Base-by-base conservation (phyloP, 2,888 invertebrate species). In the Synanthedon tipuliformis region DNA sequence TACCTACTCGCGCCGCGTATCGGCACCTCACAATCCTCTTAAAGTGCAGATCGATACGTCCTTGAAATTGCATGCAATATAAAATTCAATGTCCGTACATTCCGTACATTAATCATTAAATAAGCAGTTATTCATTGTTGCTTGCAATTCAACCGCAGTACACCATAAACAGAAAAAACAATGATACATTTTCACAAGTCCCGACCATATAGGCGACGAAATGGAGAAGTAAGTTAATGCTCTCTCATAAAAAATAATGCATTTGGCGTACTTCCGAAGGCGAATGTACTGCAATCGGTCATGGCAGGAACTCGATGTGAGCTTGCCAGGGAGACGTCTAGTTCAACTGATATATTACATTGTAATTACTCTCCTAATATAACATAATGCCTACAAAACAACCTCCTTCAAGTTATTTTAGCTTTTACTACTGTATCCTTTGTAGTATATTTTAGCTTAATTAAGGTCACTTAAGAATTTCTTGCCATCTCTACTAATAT, bases 221-320 rank as follows among this genome's bases (percentile, higher is more conserved):
- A 57, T 56, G 56, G 56, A 13, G 57, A 56, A 55, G 55, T 48
- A 34, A 50, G 51, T 48, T 56, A 54, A 53, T 55, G 53, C 51
- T 57, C 61, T 63, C 64, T 65, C 66, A 66, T 68, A 70, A 73
- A 45, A 68, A 69, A 67, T 70, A 68, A 71, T 68, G 66, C 67
- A 71, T 66, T 73, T 73, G 74, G 73, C 73, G 50, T 55, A 53
- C 55, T 61, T 60, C 68, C 65, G 61, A 63, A 57, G 51, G 56
- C 59, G 53, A 54, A 56, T 54, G 53, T 52, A 41, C 55, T 58
- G 56, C 61, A 52, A 64, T 66, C 62, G 58, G 58, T 65, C 66
- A 64, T 62, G 56, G 45, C 45, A 45, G 45, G 13, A 3, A n/a
- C 45, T 13, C 54, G 45, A 53, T 49, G 52, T 50, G 50, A 40